Evolutionary conservation across 1,140 invertebrate genomes (phyloP).

Genomic region (Harlomillsia oculata): DNA sequence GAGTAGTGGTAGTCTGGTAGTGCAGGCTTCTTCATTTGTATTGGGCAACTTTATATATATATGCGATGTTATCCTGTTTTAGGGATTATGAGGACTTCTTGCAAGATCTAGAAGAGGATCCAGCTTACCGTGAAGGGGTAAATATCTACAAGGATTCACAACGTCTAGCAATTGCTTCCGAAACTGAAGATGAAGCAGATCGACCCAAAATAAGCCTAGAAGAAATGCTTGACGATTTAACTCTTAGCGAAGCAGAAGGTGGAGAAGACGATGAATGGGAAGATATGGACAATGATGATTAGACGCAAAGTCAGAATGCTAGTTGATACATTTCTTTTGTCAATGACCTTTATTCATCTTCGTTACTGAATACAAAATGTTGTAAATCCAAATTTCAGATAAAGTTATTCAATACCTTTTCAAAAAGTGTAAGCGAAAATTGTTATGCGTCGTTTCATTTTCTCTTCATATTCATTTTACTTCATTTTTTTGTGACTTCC

Average conservation of each 20-base stretch:
- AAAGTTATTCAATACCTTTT: no score
- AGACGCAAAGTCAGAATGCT: no score
- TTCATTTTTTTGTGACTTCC: no score
- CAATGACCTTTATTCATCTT: no score
- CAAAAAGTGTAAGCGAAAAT: no score
- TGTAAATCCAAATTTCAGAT: no score
- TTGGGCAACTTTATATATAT: neutral
- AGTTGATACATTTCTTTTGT: no score
- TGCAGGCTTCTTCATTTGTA: no score
- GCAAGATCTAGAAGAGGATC: conserved; percentile 95
- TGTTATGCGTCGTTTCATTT: no score
- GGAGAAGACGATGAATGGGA: conserved; percentile 7
- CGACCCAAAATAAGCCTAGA: conserved; percentile 79
- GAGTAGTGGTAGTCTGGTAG: no score
- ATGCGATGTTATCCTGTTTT: conserved; percentile 33
- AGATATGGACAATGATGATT: conserved; percentile 5
- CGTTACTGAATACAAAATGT: no score
- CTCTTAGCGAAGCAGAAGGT: conserved; percentile 56
- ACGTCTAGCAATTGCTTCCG: conserved; percentile 13
- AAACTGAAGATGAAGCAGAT: conserved; percentile 55
- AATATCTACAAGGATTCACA: conserved; percentile 78
- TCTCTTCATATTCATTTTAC: no score
- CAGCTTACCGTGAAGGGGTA: conserved; percentile 72
- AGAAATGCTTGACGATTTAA: conserved; percentile 94
- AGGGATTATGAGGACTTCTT: conserved; percentile 92